Evolutionary conservation across 2,888 invertebrate species (phyloP).

Genomic region (Muschampia plurimacula): DNA sequence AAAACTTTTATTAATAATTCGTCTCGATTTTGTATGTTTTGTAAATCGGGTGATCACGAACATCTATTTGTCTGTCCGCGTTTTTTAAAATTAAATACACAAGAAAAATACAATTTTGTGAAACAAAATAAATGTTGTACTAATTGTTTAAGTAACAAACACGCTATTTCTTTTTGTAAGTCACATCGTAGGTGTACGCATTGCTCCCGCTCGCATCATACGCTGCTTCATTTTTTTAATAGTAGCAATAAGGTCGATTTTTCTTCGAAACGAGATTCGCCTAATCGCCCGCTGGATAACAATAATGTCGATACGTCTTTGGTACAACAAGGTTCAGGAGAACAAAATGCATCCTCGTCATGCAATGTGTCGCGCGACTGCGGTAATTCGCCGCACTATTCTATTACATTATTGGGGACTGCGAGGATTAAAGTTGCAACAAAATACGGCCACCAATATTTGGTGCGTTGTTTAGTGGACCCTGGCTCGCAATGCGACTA

Average conservation of each 20-base stretch:
- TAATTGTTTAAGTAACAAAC: slow-evolving; percentile 21
- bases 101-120: not conserved
- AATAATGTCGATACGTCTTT: not conserved
- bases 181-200: slow-evolving; percentile 1
- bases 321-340: not conserved
- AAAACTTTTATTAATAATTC: not conserved
- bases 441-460: not conserved
- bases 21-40: not conserved
- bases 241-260: not conserved
- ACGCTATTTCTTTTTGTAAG: not conserved
- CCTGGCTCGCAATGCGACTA: not conserved
- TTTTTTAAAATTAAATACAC: not conserved
- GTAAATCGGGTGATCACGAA: not conserved
- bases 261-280: not conserved
- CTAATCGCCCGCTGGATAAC: not conserved
- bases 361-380: not conserved
- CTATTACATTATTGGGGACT: not conserved
- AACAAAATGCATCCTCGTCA: not conserved
- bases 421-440: not conserved
- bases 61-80: not conserved
- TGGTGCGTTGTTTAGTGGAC: not conserved
- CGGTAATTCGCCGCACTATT: not conserved
- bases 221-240: not conserved
- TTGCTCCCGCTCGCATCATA: slow-evolving; percentile 1
- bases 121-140: slow-evolving; percentile 18